These are phyloP conservation scores for Leistus spinibarbis DNA, from an alignment of 2,888 invertebrate genomes.

Conservation along the genomic window DNA sequence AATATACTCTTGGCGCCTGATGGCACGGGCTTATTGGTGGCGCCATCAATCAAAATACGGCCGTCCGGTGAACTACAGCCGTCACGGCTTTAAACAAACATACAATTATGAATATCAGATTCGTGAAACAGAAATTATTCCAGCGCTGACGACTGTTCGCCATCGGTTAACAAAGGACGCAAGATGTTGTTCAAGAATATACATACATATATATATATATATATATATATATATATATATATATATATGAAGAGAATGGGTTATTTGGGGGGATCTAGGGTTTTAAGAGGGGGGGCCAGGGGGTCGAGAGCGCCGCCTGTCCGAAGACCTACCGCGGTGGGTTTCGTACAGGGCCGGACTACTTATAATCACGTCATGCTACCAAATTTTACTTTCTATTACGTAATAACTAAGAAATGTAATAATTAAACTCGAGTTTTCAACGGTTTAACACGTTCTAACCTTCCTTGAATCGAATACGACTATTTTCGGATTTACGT, in stretches of 20 bases:
- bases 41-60: constrained; percentile 47
- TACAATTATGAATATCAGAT: constrained; percentile 58
- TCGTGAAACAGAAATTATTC: not conserved
- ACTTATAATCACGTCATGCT: not conserved
- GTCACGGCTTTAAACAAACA: constrained; percentile 57
- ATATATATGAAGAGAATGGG: not conserved
- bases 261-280: not conserved
- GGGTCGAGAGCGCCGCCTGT: not conserved
- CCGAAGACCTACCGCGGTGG: not conserved
- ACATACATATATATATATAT: not conserved
- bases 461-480: too few relatives aligned
- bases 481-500: too few relatives aligned
- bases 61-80: constrained; percentile 45
- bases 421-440: too few relatives aligned
- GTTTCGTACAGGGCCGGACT: not conserved
- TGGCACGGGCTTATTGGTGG: constrained; percentile 56
- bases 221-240: not conserved
- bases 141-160: not conserved
- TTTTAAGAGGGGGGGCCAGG: not conserved
- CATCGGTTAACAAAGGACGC: not conserved
- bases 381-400: too few relatives aligned
- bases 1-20: constrained; percentile 45
- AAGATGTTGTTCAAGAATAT: not conserved
- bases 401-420: too few relatives aligned
- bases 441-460: too few relatives aligned